Evolutionary conservation across 2,888 invertebrate genomes (phyloP).

Genomic region (Chloroclysta siterata): DNA sequence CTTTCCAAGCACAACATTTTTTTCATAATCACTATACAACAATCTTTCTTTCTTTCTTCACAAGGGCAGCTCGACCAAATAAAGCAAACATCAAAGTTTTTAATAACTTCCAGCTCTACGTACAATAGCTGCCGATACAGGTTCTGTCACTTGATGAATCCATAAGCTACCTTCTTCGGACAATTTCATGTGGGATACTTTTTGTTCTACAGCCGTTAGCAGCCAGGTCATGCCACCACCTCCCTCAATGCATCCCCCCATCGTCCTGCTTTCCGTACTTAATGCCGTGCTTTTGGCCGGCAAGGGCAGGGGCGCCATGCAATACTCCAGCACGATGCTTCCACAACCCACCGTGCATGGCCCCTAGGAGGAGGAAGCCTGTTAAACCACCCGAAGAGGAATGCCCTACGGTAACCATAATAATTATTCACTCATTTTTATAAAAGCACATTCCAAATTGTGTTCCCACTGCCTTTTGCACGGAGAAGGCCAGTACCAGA

Average conservation of each 20-base stretch:
- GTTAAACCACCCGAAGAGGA: constrained; percentile 40
- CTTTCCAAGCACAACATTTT: background rate
- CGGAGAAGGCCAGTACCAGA: too few species aligned
- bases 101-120: too few species aligned
- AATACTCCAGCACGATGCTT: constrained; percentile 66
- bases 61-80: too few species aligned
- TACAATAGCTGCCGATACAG: too few species aligned
- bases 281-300: constrained; percentile 78
- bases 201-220: constrained; percentile 58
- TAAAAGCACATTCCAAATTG: too few species aligned
- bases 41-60: too few species aligned
- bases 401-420: constrained; percentile 57
- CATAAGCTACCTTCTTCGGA: too few species aligned
- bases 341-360: constrained; percentile 72
- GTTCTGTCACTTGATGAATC: too few species aligned
- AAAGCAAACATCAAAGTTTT: too few species aligned
- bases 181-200: too few species aligned
- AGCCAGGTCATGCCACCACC: constrained; percentile 67
- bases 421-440: background rate
- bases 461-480: too few species aligned
- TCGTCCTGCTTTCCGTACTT: constrained; percentile 71
- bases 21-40: too few species aligned
- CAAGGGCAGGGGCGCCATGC: constrained; percentile 69
- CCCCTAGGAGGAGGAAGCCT: constrained; percentile 50
- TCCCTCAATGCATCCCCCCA: constrained; percentile 69